Conservation (phyloP, 1,140 invertebrate species). For the Agrypnia vestita region DNA sequence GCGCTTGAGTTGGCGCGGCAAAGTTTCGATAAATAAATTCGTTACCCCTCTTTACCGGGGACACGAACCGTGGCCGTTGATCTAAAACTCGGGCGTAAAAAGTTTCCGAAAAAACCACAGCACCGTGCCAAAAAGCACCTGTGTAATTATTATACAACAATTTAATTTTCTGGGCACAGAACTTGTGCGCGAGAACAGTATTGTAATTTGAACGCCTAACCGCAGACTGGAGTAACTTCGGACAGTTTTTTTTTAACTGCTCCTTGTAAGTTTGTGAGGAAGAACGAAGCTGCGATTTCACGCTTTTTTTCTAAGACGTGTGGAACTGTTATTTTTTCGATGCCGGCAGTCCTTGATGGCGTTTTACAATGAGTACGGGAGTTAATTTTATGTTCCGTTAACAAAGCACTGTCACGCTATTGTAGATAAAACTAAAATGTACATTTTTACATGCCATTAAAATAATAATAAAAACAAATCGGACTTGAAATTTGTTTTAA, state of each 20-base stretch:
- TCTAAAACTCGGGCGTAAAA: not conserved
- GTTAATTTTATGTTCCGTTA: too few relatives aligned
- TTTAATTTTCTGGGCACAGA: not conserved
- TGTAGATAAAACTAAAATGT: too few relatives aligned
- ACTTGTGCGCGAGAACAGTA: not conserved
- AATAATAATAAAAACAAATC: too few relatives aligned
- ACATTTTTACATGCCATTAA: too few relatives aligned
- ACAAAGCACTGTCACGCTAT: too few relatives aligned
- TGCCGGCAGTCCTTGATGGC: too few relatives aligned
- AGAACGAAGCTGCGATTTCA: not conserved
- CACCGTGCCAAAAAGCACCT: not conserved
- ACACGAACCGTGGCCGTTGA: conserved; percentile 30
- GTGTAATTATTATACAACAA: not conserved
- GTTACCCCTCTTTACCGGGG: conserved; percentile 26
- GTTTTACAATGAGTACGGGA: too few relatives aligned
- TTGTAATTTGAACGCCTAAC: conserved; percentile 5
- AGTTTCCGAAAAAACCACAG: conserved; percentile 1
- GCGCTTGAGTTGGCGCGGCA: not conserved
- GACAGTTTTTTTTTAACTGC: conserved; percentile 5
- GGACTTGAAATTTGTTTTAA: too few relatives aligned
- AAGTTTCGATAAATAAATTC: conserved; percentile 21
- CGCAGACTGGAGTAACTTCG: not conserved
- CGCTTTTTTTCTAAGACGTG: not conserved
- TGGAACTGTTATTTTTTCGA: conserved; percentile 2
- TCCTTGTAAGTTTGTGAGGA: not conserved